phyloP scores from a whole-genome alignment of 1,140 invertebrate species.

The Amphibalanus amphitrite region DNA sequence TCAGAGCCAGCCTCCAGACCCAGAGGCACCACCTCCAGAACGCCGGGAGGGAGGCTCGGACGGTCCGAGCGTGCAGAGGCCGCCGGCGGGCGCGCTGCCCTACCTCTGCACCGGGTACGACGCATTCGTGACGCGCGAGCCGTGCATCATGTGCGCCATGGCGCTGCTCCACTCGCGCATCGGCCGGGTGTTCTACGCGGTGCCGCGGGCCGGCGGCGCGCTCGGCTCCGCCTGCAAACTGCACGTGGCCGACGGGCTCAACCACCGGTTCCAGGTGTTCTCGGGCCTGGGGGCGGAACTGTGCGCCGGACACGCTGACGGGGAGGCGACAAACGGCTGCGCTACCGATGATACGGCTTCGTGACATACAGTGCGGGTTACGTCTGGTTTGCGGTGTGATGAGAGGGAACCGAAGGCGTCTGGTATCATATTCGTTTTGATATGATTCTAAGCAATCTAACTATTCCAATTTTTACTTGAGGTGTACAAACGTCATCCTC shows the following conservation, averaged over 20 bases:
- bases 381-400: too few relatives aligned
- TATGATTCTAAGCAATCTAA: too few relatives aligned
- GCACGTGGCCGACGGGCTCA: constrained; percentile 57
- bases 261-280: constrained; percentile 80
- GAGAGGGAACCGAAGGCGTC: too few relatives aligned
- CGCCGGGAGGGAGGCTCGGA: neutral
- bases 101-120: constrained; percentile 84
- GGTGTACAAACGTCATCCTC: too few relatives aligned
- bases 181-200: constrained; percentile 59
- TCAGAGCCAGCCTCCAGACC: neutral
- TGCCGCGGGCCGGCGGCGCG: constrained; percentile 41
- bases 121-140: constrained; percentile 63
- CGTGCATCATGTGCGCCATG: constrained; percentile 89
- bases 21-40: too few relatives aligned
- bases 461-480: too few relatives aligned
- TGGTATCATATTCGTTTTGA: too few relatives aligned
- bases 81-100: constrained; percentile 14
- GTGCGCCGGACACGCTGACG: too few relatives aligned
- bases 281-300: neutral
- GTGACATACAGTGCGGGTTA: too few relatives aligned
- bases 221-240: constrained; percentile 50
- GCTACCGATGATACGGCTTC: too few relatives aligned
- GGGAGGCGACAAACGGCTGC: too few relatives aligned
- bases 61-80: neutral
- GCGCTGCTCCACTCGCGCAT: constrained; percentile 73